Evolutionary conservation across 2,888 invertebrate genomes (phyloP), one percentile per base, ranked within the genome.

Genomic region (Ceramica pisi): DNA sequence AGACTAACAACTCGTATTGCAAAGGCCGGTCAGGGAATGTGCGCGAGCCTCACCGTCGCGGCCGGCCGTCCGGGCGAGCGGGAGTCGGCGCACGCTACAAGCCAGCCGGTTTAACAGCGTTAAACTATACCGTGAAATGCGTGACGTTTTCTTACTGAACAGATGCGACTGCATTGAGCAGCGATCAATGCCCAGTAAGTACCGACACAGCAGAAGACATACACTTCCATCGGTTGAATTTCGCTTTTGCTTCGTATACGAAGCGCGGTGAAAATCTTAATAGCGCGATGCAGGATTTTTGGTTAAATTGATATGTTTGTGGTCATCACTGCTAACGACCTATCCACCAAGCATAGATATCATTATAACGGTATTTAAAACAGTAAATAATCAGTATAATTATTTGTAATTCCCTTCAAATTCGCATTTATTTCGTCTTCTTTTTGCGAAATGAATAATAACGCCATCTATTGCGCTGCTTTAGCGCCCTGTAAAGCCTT

Each of bases 141-240:
- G 87, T 86, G 86, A 83, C 86, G 84, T 74, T 72, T 76, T 70
- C 85, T 87, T 87, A 84, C 87, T 90, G 79, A 88, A 70, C 88
- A 90, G 88, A 88, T 90, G 61, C 88, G 82, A 87, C 86, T 84
- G 84, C 83, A 68, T 74, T 77, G 61, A 84, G 86, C 88, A 90
- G 81, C 89, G 90, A 92, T 90, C 92, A 77, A 93, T 93, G 91
- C 81, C 80, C 81, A 90, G 90, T 90, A 91, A 91, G 90, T 90
- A 85, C 81, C 86, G 88, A 86, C 89, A 88, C 86, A 74, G 78
- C 83, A 85, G 85, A 82, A 80, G 86, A 81, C 83, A 81, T 86
- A 86, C 87, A 81, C 87, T 82, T 89, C 87, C 89, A 84, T 81
- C 41, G 0, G 8, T 16, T 0, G 0, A 8, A 9, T 1, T 10